Conservation (phyloP, 1,140 invertebrate species). For the Hylyphantes graminicola region DNA sequence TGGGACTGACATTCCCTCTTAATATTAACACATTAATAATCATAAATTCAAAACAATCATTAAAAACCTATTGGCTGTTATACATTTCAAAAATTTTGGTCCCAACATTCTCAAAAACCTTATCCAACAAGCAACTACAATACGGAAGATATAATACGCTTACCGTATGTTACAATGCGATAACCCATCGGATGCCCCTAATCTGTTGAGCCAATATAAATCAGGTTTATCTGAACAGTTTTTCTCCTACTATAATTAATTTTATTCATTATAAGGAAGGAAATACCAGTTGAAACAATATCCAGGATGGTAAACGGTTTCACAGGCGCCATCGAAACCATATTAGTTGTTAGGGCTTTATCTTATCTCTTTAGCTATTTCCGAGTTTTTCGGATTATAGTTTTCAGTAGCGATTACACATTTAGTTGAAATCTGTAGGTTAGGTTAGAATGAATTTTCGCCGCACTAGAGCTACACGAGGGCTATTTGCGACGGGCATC, state of each 20-base stretch:
- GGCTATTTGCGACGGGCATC: no score
- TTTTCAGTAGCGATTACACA: background rate
- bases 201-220: conserved; percentile 31
- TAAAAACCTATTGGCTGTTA: no score
- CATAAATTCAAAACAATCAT: no score
- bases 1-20: no score
- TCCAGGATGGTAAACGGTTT: conserved; percentile 15
- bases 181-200: background rate
- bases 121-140: no score
- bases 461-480: no score
- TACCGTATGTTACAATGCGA: background rate
- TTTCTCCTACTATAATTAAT: conserved; percentile 6
- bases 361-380: background rate
- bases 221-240: background rate
- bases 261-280: conserved; percentile 38
- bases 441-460: no score
- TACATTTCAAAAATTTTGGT: no score
- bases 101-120: no score
- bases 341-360: conserved; percentile 15
- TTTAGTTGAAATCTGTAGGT: no score
- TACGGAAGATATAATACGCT: no score
- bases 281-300: conserved; percentile 5
- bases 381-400: background rate
- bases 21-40: no score
- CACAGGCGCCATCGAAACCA: conserved; percentile 20